Conservation (phyloP, 1,140 invertebrate species). For the Drosophila pruinosa region DNA sequence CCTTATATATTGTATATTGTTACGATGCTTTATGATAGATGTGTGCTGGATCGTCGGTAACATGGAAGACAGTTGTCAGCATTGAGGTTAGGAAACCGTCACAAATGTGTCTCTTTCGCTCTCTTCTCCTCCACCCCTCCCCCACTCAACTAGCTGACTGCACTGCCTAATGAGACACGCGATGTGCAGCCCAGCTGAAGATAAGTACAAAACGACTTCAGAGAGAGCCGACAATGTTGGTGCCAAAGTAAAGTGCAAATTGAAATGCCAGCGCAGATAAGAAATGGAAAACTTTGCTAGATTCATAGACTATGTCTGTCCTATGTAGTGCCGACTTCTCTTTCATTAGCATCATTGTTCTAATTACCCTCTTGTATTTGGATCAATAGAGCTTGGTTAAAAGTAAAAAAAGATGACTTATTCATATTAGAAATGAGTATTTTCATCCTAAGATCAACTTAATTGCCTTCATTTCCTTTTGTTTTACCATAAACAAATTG, state of each 20-base stretch:
- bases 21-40: constrained; percentile 28
- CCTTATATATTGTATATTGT: constrained; percentile 35
- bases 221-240: constrained; percentile 3
- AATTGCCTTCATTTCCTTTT: constrained; percentile 24
- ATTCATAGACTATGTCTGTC: not conserved
- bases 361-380: constrained; percentile 57
- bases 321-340: not conserved
- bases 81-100: constrained; percentile 75
- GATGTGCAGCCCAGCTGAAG: constrained; percentile 47
- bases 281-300: constrained; percentile 57
- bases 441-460: constrained; percentile 8
- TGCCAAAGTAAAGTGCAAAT: constrained; percentile 8
- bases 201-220: constrained; percentile 37
- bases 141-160: constrained; percentile 12
- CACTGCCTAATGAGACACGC: constrained; percentile 59
- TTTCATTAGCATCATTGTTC: constrained; percentile 62
- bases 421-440: not conserved
- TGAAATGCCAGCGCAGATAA: constrained; percentile 40
- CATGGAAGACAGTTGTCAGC: constrained; percentile 32
- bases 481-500: constrained; percentile 8
- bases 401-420: not conserved
- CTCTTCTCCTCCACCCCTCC: not conserved
- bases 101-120: constrained; percentile 34
- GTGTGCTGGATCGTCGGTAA: not conserved
- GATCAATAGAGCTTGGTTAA: constrained; percentile 36